Base-by-base conservation (phyloP, 2,888 invertebrate species). In the Corythucha ciliata region DNA sequence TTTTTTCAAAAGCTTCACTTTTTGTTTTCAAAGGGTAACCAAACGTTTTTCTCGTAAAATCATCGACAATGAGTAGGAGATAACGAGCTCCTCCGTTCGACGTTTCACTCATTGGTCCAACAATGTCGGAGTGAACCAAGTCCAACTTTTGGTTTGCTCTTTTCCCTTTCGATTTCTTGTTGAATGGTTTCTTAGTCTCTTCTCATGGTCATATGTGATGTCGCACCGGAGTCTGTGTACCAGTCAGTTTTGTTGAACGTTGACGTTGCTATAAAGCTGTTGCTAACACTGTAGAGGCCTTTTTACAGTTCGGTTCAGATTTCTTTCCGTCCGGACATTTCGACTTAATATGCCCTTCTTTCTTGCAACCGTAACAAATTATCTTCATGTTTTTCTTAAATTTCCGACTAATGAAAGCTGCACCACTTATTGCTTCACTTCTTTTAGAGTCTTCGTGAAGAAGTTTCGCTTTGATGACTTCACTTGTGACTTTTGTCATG, bases 21-120 rank as follows among this genome's bases (percentile, higher is more conserved):
- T 69, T 67, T 24, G 56, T 54, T 52, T 66, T 64, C 18, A 68
- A 51, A 55, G 66, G 63, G 56, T 65, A 66, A 14, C 52, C 53
- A 37, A 56, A 57, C 7, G 53, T 34, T 36, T 49, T 57, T 33
- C 57, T 46, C 0, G 58, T 52, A 32, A 46, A 48, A 41, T 60
- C 58, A 41, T 60, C 59, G 3, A 57, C 52, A 12, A 61, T 54
- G 1, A 40, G 52, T 4, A 56, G 33, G 7, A 59, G 50, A 41
- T 57, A 59, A 34, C 34, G 44, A 14, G 55, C 40, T 18, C 59
- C 58, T 27, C 57, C 55, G 24, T 52, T 53, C 4, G 57, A 55
- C 50, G 39, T 6, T 16, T 32, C 36, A 32, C 42, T 41, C 48
- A 54, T 52, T 16, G 61, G 59, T 7, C 59, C 59, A 51, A 53